Conservation (phyloP, 2,797 vertebrate genomes). For the Ctenochaetus hawaiiensis region DNA sequence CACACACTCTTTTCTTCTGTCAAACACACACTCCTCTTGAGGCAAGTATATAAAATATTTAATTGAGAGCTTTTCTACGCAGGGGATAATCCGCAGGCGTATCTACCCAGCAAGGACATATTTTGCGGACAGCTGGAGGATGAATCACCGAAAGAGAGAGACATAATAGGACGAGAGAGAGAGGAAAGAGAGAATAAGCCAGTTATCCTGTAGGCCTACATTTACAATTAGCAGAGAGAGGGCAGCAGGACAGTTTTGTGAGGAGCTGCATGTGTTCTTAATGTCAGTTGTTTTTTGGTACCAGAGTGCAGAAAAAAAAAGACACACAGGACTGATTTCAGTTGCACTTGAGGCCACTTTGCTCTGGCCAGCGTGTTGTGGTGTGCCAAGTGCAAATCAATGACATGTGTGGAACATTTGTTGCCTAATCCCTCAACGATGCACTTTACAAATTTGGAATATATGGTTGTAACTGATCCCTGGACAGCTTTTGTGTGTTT, state of each 20-base stretch:
- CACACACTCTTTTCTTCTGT: conserved; percentile 37
- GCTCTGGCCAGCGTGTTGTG: conserved; percentile 42
- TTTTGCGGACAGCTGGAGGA: conserved; percentile 77
- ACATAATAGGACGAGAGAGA: conserved; percentile 43
- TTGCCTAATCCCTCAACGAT: conserved; percentile 53
- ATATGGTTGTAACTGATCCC: conserved; percentile 55
- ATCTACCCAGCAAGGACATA: conserved; percentile 60
- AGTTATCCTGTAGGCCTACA: conserved; percentile 4
- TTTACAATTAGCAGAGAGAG: conserved; percentile 18
- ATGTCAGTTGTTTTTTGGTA: conserved; percentile 48
- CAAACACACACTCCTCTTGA: conserved; percentile 60
- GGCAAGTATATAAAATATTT: conserved; percentile 73
- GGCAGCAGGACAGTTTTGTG: conserved; percentile 31
- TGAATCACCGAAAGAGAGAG: conserved; percentile 64
- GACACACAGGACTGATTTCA: conserved; percentile 47
- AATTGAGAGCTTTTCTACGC: conserved; percentile 62
- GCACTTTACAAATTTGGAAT: conserved; percentile 64
- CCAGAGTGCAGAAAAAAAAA: conserved; percentile 10
- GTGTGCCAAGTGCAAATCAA: conserved; percentile 43
- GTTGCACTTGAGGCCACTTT: conserved; percentile 47
- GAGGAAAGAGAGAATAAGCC: conserved; percentile 17
- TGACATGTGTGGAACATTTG: conserved; percentile 68
- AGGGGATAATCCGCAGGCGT: conserved; percentile 65
- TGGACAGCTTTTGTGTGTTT: conserved; percentile 35
- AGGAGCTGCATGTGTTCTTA: conserved; percentile 37